Evolutionary conservation across 2,113 vertebrate species (phyloP).

Genomic region (Rhombomys opimus): DNA sequence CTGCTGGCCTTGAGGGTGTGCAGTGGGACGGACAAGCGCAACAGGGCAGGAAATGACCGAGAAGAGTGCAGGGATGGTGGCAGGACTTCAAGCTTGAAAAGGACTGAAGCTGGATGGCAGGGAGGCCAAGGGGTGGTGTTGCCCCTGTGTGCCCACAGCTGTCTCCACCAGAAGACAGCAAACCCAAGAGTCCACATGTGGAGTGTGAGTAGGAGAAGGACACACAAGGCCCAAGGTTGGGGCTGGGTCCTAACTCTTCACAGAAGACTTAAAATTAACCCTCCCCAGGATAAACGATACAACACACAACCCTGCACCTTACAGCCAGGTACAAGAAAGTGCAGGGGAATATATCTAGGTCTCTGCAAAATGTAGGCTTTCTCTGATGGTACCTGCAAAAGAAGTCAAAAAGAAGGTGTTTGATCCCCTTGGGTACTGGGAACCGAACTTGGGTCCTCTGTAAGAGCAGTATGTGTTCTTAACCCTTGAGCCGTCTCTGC

Average conservation of each 20-base stretch:
- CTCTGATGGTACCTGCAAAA: not conserved
- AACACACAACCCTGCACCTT: rapidly evolving
- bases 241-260: not conserved
- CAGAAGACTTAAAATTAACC: not conserved
- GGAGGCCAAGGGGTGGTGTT: not conserved
- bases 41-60: not conserved
- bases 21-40: not conserved
- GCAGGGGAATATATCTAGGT: not conserved
- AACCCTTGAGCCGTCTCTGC: too few relatives aligned
- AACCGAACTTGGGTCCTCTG: too few relatives aligned
- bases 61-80: not conserved
- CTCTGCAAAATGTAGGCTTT: not conserved
- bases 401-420: too few relatives aligned
- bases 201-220: not conserved
- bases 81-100: not conserved
- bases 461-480: too few relatives aligned
- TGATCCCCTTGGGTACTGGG: too few relatives aligned
- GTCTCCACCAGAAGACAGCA: not conserved
- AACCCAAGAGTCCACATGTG: not conserved
- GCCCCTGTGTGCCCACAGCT: not conserved
- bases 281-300: not conserved
- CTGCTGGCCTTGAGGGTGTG: not conserved
- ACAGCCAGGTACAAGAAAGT: not conserved
- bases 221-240: not conserved
- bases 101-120: not conserved